These are phyloP conservation scores for Zosterops japonicus DNA, from an alignment of 2,113 vertebrate genomes.

Conservation along the genomic window DNA sequence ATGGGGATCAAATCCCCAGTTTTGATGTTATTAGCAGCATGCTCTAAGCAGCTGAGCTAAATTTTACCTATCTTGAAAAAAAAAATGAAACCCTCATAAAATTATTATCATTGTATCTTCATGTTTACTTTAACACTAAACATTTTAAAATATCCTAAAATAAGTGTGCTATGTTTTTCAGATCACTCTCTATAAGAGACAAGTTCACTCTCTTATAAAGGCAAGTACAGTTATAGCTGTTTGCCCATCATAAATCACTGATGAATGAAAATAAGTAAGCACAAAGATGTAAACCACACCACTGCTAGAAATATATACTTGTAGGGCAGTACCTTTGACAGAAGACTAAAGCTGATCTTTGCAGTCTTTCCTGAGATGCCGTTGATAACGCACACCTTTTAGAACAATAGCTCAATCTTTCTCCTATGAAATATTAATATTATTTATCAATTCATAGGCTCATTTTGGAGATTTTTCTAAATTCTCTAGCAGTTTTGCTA, in stretches of 20 bases:
- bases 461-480: neutral
- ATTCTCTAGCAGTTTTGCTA: neutral
- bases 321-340: neutral
- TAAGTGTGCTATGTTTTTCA: neutral
- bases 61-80: neutral
- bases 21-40: neutral
- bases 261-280: neutral
- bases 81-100: neutral
- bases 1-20: neutral
- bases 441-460: neutral
- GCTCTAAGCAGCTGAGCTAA: neutral
- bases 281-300: neutral
- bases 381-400: neutral
- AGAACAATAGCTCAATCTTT: neutral
- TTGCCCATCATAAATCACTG: neutral
- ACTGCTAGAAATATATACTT: neutral
- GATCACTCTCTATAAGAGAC: neutral
- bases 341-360: neutral
- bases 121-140: neutral
- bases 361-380: neutral
- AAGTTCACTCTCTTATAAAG: neutral
- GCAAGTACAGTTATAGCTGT: neutral
- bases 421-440: neutral
- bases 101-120: neutral
- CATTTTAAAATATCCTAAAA: neutral